A percentile compares a stretch with the other conserved stretches of the same genome.
phyloP scores from a whole-genome alignment of 2,888 invertebrate species.

The Yponomeuta malinellus region DNA sequence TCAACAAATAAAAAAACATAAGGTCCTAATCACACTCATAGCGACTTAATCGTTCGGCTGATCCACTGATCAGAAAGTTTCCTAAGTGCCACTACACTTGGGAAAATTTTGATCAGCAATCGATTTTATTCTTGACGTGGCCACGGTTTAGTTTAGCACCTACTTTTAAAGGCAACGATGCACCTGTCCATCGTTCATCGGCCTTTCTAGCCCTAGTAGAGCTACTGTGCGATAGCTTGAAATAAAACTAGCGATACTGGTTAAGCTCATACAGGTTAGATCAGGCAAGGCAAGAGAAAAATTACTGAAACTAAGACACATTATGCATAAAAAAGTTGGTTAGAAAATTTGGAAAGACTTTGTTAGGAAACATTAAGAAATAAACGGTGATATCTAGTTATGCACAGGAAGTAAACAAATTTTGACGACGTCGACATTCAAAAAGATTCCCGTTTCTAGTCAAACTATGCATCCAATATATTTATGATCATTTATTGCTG shows the following conservation, averaged over 20 bases:
- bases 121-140: not conserved
- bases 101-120: not conserved
- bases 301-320: not conserved
- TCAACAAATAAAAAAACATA: conserved; percentile 44
- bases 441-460: no score
- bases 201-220: conserved; percentile 26
- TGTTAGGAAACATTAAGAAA: no score
- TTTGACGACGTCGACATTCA: no score
- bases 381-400: no score
- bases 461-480: no score
- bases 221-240: not conserved
- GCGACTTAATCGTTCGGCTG: not conserved
- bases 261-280: not conserved
- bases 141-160: not conserved
- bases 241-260: conserved; percentile 1
- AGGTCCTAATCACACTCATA: not conserved
- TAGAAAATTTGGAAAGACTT: not conserved
- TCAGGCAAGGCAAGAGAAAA: not conserved
- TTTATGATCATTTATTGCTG: no score
- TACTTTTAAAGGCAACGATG: not conserved
- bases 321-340: not conserved
- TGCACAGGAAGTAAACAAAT: no score
- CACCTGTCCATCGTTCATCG: conserved; percentile 48
- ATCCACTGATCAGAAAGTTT: not conserved
- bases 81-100: not conserved